Conservation (phyloP, 2,113 vertebrate species). For the Dasyurus viverrinus region DNA sequence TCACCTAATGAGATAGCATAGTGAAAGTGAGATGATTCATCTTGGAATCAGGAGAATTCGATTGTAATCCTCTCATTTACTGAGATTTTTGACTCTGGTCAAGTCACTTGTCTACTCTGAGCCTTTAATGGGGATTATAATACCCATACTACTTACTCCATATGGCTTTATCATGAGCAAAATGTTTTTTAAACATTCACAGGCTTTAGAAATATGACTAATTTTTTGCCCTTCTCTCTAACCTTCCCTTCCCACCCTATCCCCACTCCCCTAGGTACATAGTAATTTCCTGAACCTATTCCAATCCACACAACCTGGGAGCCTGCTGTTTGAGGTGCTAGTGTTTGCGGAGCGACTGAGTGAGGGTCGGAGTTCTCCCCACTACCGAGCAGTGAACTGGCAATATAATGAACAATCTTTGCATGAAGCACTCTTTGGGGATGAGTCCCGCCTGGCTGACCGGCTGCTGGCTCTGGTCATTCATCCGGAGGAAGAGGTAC, state of each 20-base stretch:
- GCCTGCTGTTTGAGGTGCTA: slow-evolving; percentile 52
- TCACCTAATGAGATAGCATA: background rate
- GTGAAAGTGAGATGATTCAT: background rate
- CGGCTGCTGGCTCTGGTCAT: slow-evolving; percentile 67
- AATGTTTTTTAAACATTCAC: background rate
- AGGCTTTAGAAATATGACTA: background rate
- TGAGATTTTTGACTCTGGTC: background rate
- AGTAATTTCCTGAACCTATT: slow-evolving; percentile 68
- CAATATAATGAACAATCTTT: slow-evolving; percentile 63
- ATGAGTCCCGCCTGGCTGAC: slow-evolving; percentile 66
- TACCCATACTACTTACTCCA: background rate
- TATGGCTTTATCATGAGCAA: background rate
- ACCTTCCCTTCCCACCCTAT: background rate
- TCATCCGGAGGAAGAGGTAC: slow-evolving; percentile 62
- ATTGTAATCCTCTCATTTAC: background rate
- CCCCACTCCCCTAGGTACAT: slow-evolving; percentile 42
- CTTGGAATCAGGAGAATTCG: background rate
- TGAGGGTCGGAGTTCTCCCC: slow-evolving; percentile 56
- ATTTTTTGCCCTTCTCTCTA: background rate
- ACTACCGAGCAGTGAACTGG: slow-evolving; percentile 69
- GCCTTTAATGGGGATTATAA: background rate
- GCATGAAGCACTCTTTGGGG: slow-evolving; percentile 53
- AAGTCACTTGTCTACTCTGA: background rate
- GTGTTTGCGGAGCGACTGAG: slow-evolving; percentile 68
- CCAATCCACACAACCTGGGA: slow-evolving; percentile 21